Percentiles rank a stretch among this genome's conserved stretches.
Conservation (phyloP, 53 echinoderm and acorn worm species). For the Apostichopus leukothele region DNA sequence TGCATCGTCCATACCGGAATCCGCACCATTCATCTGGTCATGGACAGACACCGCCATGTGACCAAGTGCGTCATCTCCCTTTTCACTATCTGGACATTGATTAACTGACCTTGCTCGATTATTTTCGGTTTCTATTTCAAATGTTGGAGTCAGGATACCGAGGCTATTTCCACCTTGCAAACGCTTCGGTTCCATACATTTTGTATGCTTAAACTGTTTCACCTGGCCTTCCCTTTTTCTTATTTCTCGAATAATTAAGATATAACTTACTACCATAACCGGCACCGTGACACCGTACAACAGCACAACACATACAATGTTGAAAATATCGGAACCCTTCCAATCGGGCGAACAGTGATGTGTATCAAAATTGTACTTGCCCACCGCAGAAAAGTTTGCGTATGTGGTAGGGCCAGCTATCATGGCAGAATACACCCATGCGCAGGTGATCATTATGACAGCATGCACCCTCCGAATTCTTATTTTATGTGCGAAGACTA, state of each 20-base stretch:
- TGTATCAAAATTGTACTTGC: conserved; percentile 6
- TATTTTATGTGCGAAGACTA: conserved; percentile 10
- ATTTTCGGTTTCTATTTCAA: background rate
- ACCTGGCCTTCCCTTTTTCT: conserved; percentile 37
- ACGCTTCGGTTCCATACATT: background rate
- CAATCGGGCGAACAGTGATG: conserved; percentile 58
- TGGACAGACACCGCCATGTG: background rate
- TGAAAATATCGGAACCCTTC: conserved; percentile 31
- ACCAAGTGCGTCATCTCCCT: background rate
- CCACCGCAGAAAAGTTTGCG: background rate
- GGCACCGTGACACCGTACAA: conserved; percentile 51
- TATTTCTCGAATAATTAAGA: conserved; percentile 36
- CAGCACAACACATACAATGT: conserved; percentile 28
- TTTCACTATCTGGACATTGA: background rate
- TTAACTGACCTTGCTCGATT: background rate
- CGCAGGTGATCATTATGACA: conserved; percentile 4
- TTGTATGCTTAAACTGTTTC: background rate
- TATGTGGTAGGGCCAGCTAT: conserved; percentile 20
- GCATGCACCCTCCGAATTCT: conserved; percentile 4
- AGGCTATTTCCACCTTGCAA: background rate
- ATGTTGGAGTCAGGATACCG: background rate
- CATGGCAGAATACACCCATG: conserved; percentile 9
- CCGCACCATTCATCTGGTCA: background rate
- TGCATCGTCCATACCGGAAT: too few species aligned
- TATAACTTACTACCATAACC: conserved; percentile 43